phyloP scores from a whole-genome alignment of 2,888 invertebrate species.

The Cataglyphis cursor region DNA sequence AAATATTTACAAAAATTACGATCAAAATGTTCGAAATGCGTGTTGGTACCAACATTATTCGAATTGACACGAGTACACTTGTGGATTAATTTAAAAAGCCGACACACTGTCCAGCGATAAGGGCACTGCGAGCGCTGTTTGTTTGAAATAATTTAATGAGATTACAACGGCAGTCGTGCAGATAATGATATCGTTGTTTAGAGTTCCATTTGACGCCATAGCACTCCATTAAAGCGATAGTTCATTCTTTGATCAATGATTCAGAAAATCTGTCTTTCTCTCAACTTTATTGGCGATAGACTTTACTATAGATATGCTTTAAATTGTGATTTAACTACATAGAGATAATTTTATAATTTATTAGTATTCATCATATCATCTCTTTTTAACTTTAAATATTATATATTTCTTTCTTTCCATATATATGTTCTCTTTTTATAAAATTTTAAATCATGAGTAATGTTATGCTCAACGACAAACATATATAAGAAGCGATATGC shows the following conservation, averaged over 20 bases:
- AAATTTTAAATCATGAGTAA: slow-evolving; percentile 63
- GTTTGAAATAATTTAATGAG: slow-evolving; percentile 66
- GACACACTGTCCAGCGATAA: slow-evolving; percentile 40
- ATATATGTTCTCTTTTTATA: slow-evolving; percentile 64
- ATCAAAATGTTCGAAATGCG: background rate
- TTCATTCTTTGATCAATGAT: slow-evolving; percentile 28
- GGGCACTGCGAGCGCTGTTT: slow-evolving; percentile 55
- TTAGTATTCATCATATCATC: background rate
- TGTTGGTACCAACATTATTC: background rate
- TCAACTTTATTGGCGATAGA: background rate
- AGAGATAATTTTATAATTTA: slow-evolving; percentile 24
- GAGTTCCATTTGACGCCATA: slow-evolving; percentile 45
- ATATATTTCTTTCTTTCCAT: slow-evolving; percentile 64
- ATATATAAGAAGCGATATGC: slow-evolving; percentile 46
- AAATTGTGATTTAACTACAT: background rate
- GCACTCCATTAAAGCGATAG: slow-evolving; percentile 54
- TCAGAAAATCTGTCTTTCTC: background rate
- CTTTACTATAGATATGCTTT: background rate
- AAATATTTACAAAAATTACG: background rate
- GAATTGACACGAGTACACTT: background rate
- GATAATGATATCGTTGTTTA: slow-evolving; percentile 50
- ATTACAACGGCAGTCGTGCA: slow-evolving; percentile 59
- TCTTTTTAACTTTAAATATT: slow-evolving; percentile 48
- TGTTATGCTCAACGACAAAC: slow-evolving; percentile 50
- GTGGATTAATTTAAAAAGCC: slow-evolving; percentile 14